Percentiles rank a stretch among this genome's conserved stretches.
Evolutionary conservation across 2,888 invertebrate species (phyloP).

Genomic region (Agapetus fuscipes): DNA sequence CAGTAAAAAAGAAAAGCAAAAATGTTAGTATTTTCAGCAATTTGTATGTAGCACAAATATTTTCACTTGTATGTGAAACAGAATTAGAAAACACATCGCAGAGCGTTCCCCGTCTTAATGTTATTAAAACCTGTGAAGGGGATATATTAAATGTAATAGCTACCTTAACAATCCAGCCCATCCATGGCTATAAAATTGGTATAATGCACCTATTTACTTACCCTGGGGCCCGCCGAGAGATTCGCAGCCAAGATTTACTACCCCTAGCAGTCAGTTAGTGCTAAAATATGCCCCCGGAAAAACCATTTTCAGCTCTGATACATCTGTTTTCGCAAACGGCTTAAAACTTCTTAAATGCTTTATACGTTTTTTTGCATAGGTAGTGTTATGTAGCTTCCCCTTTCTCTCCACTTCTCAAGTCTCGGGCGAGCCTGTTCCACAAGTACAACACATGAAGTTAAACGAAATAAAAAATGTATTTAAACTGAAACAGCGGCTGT

Average conservation of each 20-base stretch:
- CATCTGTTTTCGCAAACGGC: constrained; percentile 23
- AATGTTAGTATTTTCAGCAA: too few relatives aligned
- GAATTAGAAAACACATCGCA: too few relatives aligned
- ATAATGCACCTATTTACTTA: constrained; percentile 22
- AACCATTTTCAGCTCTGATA: constrained; percentile 22
- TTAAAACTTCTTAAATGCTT: constrained; percentile 22
- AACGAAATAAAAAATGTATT: too few relatives aligned
- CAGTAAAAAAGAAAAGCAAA: too few relatives aligned
- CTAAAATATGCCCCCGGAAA: constrained; percentile 22
- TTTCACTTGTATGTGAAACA: too few relatives aligned
- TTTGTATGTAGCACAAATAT: too few relatives aligned
- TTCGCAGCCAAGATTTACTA: constrained; percentile 17
- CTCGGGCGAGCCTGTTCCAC: too few relatives aligned
- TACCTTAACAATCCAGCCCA: neutral
- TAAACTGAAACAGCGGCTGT: too few relatives aligned
- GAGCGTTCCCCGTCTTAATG: too few relatives aligned
- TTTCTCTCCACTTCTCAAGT: too few relatives aligned
- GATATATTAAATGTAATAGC: neutral
- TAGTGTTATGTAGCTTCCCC: constrained; percentile 4
- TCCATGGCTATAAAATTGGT: constrained; percentile 19
- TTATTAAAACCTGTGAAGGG: neutral
- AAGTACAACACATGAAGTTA: too few relatives aligned
- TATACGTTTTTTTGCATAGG: constrained; percentile 18
- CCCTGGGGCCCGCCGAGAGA: constrained; percentile 13
- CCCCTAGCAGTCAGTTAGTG: constrained; percentile 21